Evolutionary conservation across 2,113 vertebrate genomes (phyloP).

Genomic region (Austrofundulus limnaeus): DNA sequence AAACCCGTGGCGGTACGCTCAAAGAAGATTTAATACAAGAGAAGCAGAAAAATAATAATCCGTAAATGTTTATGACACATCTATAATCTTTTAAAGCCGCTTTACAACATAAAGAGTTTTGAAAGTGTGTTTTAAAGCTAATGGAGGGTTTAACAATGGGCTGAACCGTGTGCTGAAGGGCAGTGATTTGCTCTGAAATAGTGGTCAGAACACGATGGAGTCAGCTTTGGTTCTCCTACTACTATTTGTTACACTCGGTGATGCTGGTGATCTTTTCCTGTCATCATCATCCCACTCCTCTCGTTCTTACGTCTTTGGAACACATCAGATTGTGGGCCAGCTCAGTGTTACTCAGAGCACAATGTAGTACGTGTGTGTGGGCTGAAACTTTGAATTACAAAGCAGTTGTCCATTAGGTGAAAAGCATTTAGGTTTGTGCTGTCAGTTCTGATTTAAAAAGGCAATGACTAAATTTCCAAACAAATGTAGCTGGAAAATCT

Average conservation of each 20-base stretch:
- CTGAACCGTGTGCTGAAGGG: not conserved
- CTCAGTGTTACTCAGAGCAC: constrained; percentile 50
- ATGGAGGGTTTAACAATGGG: constrained; percentile 22
- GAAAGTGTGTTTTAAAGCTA: constrained; percentile 4
- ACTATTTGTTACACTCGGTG: constrained; percentile 33
- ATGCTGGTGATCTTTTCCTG: constrained; percentile 31
- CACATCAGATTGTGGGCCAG: constrained; percentile 35
- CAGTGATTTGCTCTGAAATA: constrained; percentile 3
- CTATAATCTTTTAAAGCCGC: constrained; percentile 1
- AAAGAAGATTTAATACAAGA: constrained; percentile 20
- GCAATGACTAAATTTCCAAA: not conserved
- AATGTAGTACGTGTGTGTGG: constrained; percentile 28
- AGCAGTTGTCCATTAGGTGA: constrained; percentile 26
- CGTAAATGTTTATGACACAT: constrained; percentile 26
- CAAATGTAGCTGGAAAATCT: not conserved
- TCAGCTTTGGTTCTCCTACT: constrained; percentile 21
- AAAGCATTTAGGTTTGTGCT: constrained; percentile 13
- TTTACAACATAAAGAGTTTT: constrained; percentile 4
- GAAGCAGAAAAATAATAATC: constrained; percentile 18
- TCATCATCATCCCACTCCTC: constrained; percentile 32
- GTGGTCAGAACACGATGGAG: constrained; percentile 23
- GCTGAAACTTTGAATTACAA: constrained; percentile 34
- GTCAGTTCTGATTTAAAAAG: constrained; percentile 5
- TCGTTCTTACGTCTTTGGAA: constrained; percentile 39
- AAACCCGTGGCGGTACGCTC: constrained; percentile 18